Percentiles rank a stretch among this genome's conserved stretches.
phyloP scores from a whole-genome alignment of 1,140 invertebrate genomes.

The Akabosia matsudoensis region DNA sequence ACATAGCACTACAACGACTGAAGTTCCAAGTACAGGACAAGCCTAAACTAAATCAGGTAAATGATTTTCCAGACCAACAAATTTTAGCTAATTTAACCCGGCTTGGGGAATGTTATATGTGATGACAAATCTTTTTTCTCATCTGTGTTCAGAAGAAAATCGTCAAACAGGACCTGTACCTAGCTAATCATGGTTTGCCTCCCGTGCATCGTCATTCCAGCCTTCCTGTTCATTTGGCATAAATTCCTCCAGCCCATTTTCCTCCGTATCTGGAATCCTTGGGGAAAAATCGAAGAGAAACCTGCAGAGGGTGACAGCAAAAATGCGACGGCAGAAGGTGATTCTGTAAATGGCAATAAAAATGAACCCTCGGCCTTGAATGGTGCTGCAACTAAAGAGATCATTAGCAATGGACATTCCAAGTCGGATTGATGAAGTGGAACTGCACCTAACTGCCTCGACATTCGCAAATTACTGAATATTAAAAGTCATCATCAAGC shows the following conservation, averaged over 20 bases:
- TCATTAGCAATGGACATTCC: constrained; percentile 23
- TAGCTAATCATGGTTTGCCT: constrained; percentile 66
- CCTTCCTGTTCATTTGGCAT: constrained; percentile 71
- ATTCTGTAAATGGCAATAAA: background rate
- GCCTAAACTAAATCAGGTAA: too few relatives aligned
- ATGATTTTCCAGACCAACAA: too few relatives aligned
- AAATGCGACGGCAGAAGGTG: constrained; percentile 26
- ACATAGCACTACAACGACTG: too few relatives aligned
- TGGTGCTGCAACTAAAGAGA: background rate
- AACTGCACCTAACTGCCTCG: too few relatives aligned
- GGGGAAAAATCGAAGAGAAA: constrained; percentile 55
- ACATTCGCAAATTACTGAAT: too few relatives aligned
- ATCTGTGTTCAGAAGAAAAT: too few relatives aligned
- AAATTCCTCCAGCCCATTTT: constrained; percentile 70
- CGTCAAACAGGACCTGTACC: too few relatives aligned
- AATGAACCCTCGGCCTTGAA: background rate
- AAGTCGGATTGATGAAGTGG: constrained; percentile 32
- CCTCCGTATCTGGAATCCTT: constrained; percentile 72
- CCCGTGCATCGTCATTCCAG: constrained; percentile 71
- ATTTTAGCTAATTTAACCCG: too few relatives aligned
- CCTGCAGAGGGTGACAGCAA: constrained; percentile 10
- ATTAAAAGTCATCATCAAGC: too few relatives aligned
- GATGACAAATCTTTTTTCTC: background rate
- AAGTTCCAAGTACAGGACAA: too few relatives aligned
- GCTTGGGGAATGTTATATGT: too few relatives aligned